Evolutionary conservation across 37 sponge, comb jelly and placozoan genomes (phyloP).

Genomic region (Cliona cf. orientalis): DNA sequence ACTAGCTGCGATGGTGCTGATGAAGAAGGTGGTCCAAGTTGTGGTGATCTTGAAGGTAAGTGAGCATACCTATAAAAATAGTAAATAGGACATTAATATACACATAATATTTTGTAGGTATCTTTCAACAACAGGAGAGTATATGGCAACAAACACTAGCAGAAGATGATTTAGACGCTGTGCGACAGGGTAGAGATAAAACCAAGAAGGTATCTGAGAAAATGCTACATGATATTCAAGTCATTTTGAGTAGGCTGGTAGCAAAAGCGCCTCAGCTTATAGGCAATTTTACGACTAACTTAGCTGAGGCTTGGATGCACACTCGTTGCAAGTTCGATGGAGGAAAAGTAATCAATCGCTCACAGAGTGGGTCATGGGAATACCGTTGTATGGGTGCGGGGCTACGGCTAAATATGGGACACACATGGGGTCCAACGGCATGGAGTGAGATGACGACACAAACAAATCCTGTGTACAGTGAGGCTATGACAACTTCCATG

Average conservation of each 20-base stretch:
- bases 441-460: constrained; percentile 15
- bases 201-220: neutral
- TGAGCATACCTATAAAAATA: no score
- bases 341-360: constrained; percentile 47
- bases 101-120: no score
- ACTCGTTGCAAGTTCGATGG: constrained; percentile 52
- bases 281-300: constrained; percentile 49
- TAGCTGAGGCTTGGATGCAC: constrained; percentile 60
- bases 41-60: no score
- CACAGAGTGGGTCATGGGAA: constrained; percentile 44
- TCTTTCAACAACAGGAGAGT: neutral
- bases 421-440: constrained; percentile 18
- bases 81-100: no score
- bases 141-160: neutral
- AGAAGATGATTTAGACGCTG: neutral
- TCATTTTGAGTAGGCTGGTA: constrained; percentile 7
- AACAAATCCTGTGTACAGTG: neutral
- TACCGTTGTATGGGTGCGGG: constrained; percentile 45
- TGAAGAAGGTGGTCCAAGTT: no score
- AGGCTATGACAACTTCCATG: neutral
- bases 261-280: constrained; percentile 31
- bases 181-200: neutral
- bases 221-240: constrained; percentile 36
- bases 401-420: constrained; percentile 15
- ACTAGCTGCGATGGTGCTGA: no score